Conservation (phyloP, 1,140 invertebrate genomes). For the Adelges cooleyi region DNA sequence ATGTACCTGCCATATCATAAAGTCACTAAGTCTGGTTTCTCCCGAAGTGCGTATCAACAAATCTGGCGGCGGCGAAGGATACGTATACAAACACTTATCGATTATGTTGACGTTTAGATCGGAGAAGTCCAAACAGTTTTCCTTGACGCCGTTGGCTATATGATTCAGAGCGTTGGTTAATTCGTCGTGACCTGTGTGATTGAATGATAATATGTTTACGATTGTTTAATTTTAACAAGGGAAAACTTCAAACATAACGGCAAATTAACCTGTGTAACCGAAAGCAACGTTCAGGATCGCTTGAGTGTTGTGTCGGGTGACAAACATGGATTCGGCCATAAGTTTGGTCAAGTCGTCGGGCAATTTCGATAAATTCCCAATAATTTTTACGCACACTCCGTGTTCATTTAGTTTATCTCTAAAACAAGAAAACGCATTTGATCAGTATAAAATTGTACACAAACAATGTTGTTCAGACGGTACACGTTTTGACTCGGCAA, state of each 20-base stretch:
- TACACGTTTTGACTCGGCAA: too few relatives aligned
- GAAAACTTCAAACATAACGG: too few relatives aligned
- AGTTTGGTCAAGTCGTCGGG: constrained; percentile 64
- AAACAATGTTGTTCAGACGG: too few relatives aligned
- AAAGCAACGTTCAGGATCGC: constrained; percentile 80
- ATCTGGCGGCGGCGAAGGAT: constrained; percentile 64
- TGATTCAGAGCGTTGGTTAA: constrained; percentile 62
- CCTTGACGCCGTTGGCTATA: constrained; percentile 49
- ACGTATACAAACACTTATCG: constrained; percentile 66
- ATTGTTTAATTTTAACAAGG: too few relatives aligned
- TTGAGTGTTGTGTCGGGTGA: constrained; percentile 72
- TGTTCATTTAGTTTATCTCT: constrained; percentile 72
- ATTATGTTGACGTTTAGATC: constrained; percentile 74
- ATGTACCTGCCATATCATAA: constrained; percentile 87
- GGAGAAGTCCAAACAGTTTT: constrained; percentile 41
- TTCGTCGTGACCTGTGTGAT: constrained; percentile 79
- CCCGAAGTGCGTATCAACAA: constrained; percentile 90
- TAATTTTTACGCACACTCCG: constrained; percentile 75
- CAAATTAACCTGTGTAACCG: constrained; percentile 67
- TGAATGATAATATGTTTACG: too few relatives aligned
- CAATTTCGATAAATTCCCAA: constrained; percentile 75
- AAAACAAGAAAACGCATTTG: too few relatives aligned
- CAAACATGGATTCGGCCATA: constrained; percentile 64
- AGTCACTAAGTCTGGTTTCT: constrained; percentile 90
- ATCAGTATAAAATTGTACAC: too few relatives aligned